Conservation (phyloP, 2,113 vertebrate species). For the Calyptommatus sinebrachiatus region DNA sequence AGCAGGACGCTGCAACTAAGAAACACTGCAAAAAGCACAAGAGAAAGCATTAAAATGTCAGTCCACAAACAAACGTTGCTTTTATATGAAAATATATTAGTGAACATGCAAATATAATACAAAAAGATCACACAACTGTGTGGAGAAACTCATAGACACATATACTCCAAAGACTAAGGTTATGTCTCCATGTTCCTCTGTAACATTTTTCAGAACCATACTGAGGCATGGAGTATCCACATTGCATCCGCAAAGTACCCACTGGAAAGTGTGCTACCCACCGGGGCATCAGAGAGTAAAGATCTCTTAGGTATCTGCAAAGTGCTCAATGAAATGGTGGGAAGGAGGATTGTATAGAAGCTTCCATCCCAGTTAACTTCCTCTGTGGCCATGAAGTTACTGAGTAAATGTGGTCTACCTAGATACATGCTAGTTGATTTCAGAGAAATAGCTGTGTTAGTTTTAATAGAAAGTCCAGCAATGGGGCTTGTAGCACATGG, state of each 20-base stretch:
- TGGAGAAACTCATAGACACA: conserved; percentile 8
- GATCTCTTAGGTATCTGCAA: neutral
- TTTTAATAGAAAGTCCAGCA: too few relatives aligned
- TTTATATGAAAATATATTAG: conserved; percentile 60
- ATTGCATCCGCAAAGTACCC: neutral
- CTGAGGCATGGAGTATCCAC: too few relatives aligned
- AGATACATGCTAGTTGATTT: too few relatives aligned
- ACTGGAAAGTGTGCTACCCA: neutral
- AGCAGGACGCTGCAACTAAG: conserved; percentile 51
- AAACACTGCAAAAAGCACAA: conserved; percentile 55
- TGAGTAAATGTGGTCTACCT: too few relatives aligned
- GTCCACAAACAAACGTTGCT: conserved; percentile 39
- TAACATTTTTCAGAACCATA: conserved; percentile 28
- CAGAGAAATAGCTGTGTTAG: too few relatives aligned
- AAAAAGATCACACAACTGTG: neutral
- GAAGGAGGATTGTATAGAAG: too few relatives aligned
- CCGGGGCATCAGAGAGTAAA: neutral
- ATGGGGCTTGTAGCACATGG: too few relatives aligned
- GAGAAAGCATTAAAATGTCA: conserved; percentile 60
- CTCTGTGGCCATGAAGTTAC: too few relatives aligned
- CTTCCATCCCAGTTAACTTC: too few relatives aligned
- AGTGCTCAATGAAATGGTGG: too few relatives aligned
- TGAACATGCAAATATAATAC: conserved; percentile 51
- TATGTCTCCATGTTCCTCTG: neutral
- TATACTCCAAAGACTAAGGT: neutral